These are phyloP conservation scores for Lobophora halterata DNA, from an alignment of 2,888 invertebrate species.

Conservation along the genomic window DNA sequence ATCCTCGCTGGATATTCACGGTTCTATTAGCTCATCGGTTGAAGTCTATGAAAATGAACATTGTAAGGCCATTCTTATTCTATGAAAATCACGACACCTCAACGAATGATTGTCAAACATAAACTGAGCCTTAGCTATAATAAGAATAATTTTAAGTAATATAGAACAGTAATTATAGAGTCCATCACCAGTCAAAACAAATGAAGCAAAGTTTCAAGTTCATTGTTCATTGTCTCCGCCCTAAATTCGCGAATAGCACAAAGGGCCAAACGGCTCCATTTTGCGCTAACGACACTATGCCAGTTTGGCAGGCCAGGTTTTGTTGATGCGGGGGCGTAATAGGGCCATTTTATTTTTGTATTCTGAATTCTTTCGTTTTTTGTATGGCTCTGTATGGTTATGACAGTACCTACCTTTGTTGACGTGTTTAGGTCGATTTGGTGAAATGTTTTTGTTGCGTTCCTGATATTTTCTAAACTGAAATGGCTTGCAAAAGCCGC, in stretches of 20 bases:
- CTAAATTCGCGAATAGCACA: slow-evolving; percentile 15
- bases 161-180: slow-evolving; percentile 22
- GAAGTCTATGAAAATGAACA: too few relatives aligned
- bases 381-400: slow-evolving; percentile 7
- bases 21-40: slow-evolving; percentile 16
- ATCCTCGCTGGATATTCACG: slow-evolving; percentile 15
- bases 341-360: slow-evolving; percentile 28
- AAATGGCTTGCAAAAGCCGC: too few relatives aligned
- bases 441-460: slow-evolving; percentile 2
- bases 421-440: slow-evolving; percentile 3
- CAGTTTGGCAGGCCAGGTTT: slow-evolving; percentile 43
- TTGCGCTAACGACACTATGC: slow-evolving; percentile 51
- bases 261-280: slow-evolving; percentile 36
- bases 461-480: too few relatives aligned
- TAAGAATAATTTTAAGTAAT: too few relatives aligned
- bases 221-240: slow-evolving; percentile 27
- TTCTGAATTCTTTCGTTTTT: slow-evolving; percentile 14
- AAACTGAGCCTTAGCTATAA: too few relatives aligned
- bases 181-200: slow-evolving; percentile 30
- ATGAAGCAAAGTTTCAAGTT: slow-evolving; percentile 31
- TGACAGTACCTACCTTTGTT: neutral
- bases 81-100: too few relatives aligned
- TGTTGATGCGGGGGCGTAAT: slow-evolving; percentile 30
- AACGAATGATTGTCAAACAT: too few relatives aligned
- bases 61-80: too few relatives aligned